Conservation (phyloP, 2,797 vertebrate genomes). For the Acipenser ruthenus region DNA sequence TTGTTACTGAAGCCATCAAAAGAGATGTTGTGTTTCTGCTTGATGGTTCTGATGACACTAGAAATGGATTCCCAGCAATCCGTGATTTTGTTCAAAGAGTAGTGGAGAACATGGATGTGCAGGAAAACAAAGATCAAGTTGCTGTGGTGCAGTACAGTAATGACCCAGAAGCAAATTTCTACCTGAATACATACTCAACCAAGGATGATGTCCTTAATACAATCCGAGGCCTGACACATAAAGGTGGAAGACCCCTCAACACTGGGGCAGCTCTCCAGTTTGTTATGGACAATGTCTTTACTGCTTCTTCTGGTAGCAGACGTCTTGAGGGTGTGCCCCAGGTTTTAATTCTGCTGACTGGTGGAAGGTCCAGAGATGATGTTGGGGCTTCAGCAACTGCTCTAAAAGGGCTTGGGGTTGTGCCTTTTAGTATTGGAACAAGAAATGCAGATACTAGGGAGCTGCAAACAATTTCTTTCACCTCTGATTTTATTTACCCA, state of each 20-base stretch:
- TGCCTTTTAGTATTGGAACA: constrained; percentile 67
- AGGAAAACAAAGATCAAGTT: constrained; percentile 64
- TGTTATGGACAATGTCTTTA: constrained; percentile 73
- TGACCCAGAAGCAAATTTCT: constrained; percentile 58
- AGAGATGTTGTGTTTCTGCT: constrained; percentile 86
- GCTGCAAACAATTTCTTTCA: constrained; percentile 67
- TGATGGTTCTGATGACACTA: constrained; percentile 76
- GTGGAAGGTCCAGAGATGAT: constrained; percentile 66
- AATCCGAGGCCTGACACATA: constrained; percentile 56
- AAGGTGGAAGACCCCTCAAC: constrained; percentile 67
- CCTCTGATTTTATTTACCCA: constrained; percentile 62
- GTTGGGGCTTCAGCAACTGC: constrained; percentile 59
- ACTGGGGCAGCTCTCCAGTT: constrained; percentile 74
- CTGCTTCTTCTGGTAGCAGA: constrained; percentile 68
- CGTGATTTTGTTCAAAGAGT: constrained; percentile 72
- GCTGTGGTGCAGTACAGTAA: constrained; percentile 78
- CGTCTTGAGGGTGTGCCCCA: constrained; percentile 67
- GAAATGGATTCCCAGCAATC: constrained; percentile 66
- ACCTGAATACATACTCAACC: constrained; percentile 67
- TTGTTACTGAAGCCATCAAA: constrained; percentile 46
- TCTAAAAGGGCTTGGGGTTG: constrained; percentile 62
- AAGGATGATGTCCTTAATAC: constrained; percentile 54
- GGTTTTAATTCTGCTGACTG: constrained; percentile 71
- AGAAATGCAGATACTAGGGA: constrained; percentile 62
- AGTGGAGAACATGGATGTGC: constrained; percentile 66